phyloP scores from a whole-genome alignment of 2,113 vertebrate genomes.

The Spheniscus mendiculus region DNA sequence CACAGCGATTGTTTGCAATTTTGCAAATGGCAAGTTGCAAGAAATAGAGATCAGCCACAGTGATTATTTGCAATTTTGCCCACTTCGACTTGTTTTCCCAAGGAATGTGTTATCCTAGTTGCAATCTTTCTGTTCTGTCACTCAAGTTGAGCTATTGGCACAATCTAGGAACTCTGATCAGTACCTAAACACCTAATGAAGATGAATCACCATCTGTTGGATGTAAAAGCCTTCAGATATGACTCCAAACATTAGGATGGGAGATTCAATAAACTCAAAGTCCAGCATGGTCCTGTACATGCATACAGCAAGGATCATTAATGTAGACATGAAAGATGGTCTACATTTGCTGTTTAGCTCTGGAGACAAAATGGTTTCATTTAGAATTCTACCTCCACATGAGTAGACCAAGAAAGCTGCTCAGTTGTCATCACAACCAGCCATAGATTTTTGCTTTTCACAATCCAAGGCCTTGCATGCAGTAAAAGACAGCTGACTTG shows the following conservation, averaged over 20 bases:
- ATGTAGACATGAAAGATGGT: neutral
- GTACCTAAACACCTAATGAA: neutral
- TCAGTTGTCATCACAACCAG: neutral
- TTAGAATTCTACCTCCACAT: neutral
- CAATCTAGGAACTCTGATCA: neutral
- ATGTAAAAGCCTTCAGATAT: neutral
- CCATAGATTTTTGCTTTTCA: neutral
- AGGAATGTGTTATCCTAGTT: neutral
- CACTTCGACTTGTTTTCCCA: neutral
- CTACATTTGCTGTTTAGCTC: neutral
- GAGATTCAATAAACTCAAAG: neutral
- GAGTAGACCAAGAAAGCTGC: neutral
- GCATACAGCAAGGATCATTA: neutral
- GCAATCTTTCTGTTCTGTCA: neutral
- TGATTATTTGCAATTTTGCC: neutral
- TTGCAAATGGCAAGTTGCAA: neutral
- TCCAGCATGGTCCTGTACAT: neutral
- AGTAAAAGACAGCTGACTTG: neutral
- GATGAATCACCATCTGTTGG: neutral
- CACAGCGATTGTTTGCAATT: neutral
- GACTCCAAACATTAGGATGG: neutral
- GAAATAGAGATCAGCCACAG: neutral
- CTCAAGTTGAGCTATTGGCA: neutral
- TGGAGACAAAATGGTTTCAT: neutral
- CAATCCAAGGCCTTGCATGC: neutral